Conservation (phyloP, 2,113 vertebrate genomes). For the Spermophilus dauricus region DNA sequence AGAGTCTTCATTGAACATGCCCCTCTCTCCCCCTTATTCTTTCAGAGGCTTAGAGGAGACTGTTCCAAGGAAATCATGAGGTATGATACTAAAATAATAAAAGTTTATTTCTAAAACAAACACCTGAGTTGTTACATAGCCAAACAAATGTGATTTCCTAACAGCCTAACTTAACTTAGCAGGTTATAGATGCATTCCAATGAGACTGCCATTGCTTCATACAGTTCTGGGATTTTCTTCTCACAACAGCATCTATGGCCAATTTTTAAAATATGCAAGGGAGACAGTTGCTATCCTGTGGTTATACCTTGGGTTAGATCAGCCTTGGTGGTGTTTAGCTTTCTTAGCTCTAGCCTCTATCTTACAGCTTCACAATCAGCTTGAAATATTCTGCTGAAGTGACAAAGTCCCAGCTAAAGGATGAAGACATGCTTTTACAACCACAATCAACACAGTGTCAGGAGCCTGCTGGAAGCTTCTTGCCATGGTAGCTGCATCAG, state of each 20-base stretch:
- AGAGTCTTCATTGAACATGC: background rate
- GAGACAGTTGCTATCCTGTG: background rate
- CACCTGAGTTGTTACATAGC: background rate
- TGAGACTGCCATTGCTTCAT: background rate
- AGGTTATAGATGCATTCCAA: background rate
- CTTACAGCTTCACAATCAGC: background rate
- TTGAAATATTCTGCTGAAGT: background rate
- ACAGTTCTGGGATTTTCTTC: background rate
- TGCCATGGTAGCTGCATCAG: background rate
- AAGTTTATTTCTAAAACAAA: constrained; percentile 52
- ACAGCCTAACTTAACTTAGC: background rate
- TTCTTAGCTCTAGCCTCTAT: background rate
- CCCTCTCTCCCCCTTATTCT: too few species aligned
- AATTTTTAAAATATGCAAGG: background rate
- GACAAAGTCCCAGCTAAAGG: background rate
- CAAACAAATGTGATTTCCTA: background rate
- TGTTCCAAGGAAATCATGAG: constrained; percentile 33
- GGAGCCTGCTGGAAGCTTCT: rapidly evolving
- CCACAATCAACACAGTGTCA: rapidly evolving
- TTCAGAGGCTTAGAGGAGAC: background rate
- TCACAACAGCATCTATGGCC: background rate
- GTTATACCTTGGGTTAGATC: background rate
- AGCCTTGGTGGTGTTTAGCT: background rate
- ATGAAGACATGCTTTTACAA: background rate
- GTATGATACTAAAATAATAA: background rate